Percentiles rank a stretch among this genome's conserved stretches.
These are phyloP conservation scores for Canis aureus DNA, from an alignment of 2,113 vertebrate species.

Conservation along the genomic window DNA sequence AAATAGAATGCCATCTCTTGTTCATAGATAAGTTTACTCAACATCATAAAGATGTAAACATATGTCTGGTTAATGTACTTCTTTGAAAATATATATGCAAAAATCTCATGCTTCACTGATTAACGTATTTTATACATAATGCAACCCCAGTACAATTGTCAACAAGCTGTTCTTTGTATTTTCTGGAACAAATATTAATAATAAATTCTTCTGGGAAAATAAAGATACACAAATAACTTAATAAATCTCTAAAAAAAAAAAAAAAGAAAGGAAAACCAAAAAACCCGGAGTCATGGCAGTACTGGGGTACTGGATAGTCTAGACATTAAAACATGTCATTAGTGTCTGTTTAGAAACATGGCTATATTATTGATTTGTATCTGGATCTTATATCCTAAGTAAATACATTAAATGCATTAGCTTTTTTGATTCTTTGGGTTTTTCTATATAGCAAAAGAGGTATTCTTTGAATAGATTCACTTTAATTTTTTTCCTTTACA, in stretches of 20 bases:
- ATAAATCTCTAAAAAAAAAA: background rate
- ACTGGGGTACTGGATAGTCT: background rate
- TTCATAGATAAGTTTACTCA: background rate
- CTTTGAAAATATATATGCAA: background rate
- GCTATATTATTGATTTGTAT: background rate
- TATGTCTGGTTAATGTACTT: background rate
- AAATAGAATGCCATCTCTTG: background rate
- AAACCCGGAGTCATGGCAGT: too few relatives aligned
- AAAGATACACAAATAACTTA: background rate
- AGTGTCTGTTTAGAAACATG: background rate
- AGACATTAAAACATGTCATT: background rate
- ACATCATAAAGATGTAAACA: background rate
- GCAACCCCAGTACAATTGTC: background rate
- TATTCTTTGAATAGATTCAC: background rate
- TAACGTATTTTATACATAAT: background rate
- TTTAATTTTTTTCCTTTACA: background rate
- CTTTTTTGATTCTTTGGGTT: background rate
- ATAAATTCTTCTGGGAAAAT: background rate
- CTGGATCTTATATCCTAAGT: background rate
- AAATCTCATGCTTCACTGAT: background rate
- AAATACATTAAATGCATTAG: background rate
- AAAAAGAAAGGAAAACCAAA: too few relatives aligned
- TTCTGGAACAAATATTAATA: background rate
- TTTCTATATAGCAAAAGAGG: background rate
- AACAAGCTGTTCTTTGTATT: background rate